Conservation (phyloP, 2,888 invertebrate genomes). For the Crioceris asparagi region DNA sequence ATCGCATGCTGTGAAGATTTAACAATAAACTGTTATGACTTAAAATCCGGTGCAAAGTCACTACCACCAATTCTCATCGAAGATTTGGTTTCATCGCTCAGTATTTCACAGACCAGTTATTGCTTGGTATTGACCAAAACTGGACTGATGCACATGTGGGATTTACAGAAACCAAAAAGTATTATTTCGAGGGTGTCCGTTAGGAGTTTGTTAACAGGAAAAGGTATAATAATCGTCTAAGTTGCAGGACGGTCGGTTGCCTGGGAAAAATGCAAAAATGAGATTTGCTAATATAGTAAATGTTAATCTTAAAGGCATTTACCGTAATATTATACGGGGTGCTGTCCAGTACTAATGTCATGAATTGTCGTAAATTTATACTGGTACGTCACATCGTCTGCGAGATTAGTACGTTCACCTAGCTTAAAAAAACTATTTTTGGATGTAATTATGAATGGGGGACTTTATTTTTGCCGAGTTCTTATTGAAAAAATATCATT, state of each 20-base stretch:
- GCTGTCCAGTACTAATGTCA: no score
- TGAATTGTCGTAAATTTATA: conserved; percentile 5
- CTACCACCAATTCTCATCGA: conserved; percentile 47
- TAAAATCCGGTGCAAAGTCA: conserved; percentile 39
- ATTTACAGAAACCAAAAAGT: conserved; percentile 43
- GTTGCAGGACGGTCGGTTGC: no score
- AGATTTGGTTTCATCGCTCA: conserved; percentile 48
- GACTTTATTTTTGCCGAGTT: no score
- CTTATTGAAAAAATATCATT: no score
- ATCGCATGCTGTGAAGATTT: conserved; percentile 59
- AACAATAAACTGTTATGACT: conserved; percentile 52
- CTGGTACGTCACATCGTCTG: no score
- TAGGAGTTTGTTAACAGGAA: conserved; percentile 47
- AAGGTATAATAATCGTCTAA: conserved; percentile 34
- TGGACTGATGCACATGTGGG: conserved; percentile 48
- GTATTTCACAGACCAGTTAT: conserved; percentile 38
- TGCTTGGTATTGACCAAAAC: conserved; percentile 47
- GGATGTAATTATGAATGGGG: no score
- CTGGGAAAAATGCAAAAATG: no score
- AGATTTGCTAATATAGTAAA: no score
- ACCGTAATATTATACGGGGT: no score
- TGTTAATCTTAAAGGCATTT: no score
- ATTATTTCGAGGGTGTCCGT: conserved; percentile 48
- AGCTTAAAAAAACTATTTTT: no score
- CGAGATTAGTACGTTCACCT: no score